Evolutionary conservation across 2,888 invertebrate genomes (phyloP), one percentile per base, ranked within the genome.

Genomic region (Calameuta idolon): DNA sequence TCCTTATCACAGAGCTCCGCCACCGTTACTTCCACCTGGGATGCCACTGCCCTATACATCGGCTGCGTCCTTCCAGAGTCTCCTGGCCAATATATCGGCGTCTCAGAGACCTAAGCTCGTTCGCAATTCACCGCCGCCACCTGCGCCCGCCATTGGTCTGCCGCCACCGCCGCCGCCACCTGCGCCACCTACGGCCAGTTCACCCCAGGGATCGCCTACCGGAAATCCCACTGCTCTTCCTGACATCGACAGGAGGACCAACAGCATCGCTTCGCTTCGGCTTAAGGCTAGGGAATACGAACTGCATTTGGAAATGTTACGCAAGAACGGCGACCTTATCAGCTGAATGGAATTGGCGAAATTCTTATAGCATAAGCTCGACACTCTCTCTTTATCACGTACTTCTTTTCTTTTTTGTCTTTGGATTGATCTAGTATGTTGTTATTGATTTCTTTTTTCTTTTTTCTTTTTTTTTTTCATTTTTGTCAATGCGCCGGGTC

Each of bases 281-380:
- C 93, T 97, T 86, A 97, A 97, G 85, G 98, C 98, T 1, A 93
- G 98, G 76, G 98, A 98, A 90, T 97, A 98, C 90, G 97, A 98
- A 91, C 92, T 97, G 75, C 94, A 97, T 89, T 92, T 97, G 86
- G 97, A 97, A 91, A 95, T 97, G 94, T 90, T 97, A 77, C 93
- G 97, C 77, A 96, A 97, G 87, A 95, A 96, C 89, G 95, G 95
- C 1, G 96, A 97, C 91, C 93, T 96, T 87, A 95, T 96, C 89
- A 97, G 96, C 94, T 97, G 95, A 95, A 92, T 34, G 71, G 23
- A 71, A 71, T 71, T 34, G 31, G n/a, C 15, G 12, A 33, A 33
- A 74, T 76, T 78, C 40, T 79, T 81, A 9, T 9, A 55, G 9
- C 55, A 23, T 55, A 55, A 55, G 23, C 55, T 55, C 55, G 2